Evolutionary conservation across 2,888 invertebrate species (phyloP).

Genomic region (Heliconius ethilla): DNA sequence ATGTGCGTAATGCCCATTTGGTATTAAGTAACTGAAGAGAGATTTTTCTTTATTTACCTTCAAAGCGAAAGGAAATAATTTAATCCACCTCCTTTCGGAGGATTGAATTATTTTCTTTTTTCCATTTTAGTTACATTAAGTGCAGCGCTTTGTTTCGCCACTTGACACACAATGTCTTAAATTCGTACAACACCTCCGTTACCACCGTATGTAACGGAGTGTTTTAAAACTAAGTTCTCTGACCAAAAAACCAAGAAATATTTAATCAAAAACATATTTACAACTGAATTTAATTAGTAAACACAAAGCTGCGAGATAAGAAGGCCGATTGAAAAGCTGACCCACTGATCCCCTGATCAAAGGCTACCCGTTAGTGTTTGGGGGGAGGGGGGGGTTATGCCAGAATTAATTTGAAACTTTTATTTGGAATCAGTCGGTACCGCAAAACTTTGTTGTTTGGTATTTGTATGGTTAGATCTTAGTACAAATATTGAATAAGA

Average conservation of each 20-base stretch:
- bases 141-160: too few relatives aligned
- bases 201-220: too few relatives aligned
- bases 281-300: constrained; percentile 35
- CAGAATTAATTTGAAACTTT: constrained; percentile 34
- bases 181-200: too few relatives aligned
- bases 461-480: background rate
- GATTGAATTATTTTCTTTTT: too few relatives aligned
- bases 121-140: too few relatives aligned
- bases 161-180: too few relatives aligned
- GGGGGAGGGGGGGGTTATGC: background rate
- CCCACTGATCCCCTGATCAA: constrained; percentile 43
- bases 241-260: background rate
- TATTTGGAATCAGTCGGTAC: constrained; percentile 21
- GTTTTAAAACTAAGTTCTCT: background rate
- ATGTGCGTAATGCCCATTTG: too few relatives aligned
- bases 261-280: background rate
- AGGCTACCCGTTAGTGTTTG: constrained; percentile 36
- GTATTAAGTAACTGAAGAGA: too few relatives aligned
- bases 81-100: too few relatives aligned
- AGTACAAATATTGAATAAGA: background rate
- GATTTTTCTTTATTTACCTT: too few relatives aligned
- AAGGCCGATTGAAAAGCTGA: constrained; percentile 38
- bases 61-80: too few relatives aligned
- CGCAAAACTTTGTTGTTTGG: constrained; percentile 23
- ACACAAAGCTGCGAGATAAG: constrained; percentile 34